Conservation (phyloP, 2,888 invertebrate species). For the Campaea margaritaria region DNA sequence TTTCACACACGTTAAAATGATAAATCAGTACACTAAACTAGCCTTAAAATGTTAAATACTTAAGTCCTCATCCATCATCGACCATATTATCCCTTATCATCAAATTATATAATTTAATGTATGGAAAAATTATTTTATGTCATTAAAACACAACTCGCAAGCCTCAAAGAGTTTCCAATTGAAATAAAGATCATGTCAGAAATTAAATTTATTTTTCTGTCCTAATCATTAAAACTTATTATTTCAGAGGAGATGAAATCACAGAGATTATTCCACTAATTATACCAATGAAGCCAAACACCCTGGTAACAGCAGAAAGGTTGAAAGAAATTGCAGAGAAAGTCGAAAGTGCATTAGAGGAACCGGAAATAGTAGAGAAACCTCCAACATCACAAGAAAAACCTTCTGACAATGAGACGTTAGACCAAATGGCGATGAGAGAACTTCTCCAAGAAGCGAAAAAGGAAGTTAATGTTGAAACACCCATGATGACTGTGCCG, state of each 20-base stretch:
- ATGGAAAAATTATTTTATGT: too few species aligned
- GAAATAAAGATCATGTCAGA: too few species aligned
- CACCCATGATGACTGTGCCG: constrained; percentile 80
- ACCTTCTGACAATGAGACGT: constrained; percentile 58
- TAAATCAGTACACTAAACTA: too few species aligned
- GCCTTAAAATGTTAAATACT: too few species aligned
- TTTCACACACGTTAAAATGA: too few species aligned
- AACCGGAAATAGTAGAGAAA: constrained; percentile 62
- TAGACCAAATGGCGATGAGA: constrained; percentile 90
- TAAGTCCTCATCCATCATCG: too few species aligned
- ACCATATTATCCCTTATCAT: too few species aligned
- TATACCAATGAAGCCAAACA: constrained; percentile 87
- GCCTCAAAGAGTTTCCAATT: too few species aligned
- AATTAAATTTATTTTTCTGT: too few species aligned
- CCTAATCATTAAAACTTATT: too few species aligned
- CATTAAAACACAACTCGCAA: too few species aligned
- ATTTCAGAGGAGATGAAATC: constrained; percentile 80
- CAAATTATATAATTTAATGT: too few species aligned
- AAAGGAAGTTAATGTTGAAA: constrained; percentile 66
- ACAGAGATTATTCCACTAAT: constrained; percentile 85
- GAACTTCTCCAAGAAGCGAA: constrained; percentile 88
- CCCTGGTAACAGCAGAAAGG: constrained; percentile 81
- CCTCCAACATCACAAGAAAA: constrained; percentile 54
- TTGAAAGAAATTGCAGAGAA: constrained; percentile 79
- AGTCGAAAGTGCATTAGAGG: constrained; percentile 80